Percentiles rank a stretch among this genome's conserved stretches.
These are phyloP conservation scores for Pseudomyrmex dendroicus DNA, from an alignment of 1,140 invertebrate species.

Conservation along the genomic window DNA sequence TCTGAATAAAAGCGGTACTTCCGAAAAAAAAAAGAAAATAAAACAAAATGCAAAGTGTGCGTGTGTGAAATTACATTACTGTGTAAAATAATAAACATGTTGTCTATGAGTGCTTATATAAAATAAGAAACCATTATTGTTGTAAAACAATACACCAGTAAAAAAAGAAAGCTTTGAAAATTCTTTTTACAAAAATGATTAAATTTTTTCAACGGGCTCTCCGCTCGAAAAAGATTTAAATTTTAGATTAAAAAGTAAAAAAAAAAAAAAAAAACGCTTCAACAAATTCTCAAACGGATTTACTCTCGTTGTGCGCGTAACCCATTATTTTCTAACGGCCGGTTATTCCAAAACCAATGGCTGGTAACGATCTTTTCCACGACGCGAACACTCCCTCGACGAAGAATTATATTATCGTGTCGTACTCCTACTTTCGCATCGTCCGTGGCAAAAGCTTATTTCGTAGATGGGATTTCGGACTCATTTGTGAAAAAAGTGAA, in stretches of 20 bases:
- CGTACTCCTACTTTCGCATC: constrained; percentile 5
- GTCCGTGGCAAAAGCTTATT: constrained; percentile 43
- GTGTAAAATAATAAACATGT: no score
- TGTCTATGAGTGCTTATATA: no score
- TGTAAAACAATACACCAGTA: no score
- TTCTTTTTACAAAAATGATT: no score
- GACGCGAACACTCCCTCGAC: constrained; percentile 26
- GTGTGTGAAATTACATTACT: no score
- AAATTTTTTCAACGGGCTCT: no score
- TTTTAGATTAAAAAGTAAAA: no score
- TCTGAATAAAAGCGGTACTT: background rate
- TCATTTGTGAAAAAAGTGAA: constrained; percentile 28
- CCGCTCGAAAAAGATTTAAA: no score
- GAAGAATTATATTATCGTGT: constrained; percentile 50
- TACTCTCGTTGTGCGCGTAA: background rate
- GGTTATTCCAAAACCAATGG: no score
- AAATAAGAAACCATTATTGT: no score
- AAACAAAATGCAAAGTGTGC: background rate
- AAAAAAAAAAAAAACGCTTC: no score
- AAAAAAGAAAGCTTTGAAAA: no score
- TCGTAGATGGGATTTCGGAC: constrained; percentile 28
- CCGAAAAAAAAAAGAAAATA: background rate
- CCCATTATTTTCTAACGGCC: constrained; percentile 34
- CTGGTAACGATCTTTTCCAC: constrained; percentile 13
- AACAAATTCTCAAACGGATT: background rate